Evolutionary conservation across 2,113 vertebrate genomes (phyloP), one percentile per base, ranked within the genome.

Genomic region (Crotalus helleri): DNA sequence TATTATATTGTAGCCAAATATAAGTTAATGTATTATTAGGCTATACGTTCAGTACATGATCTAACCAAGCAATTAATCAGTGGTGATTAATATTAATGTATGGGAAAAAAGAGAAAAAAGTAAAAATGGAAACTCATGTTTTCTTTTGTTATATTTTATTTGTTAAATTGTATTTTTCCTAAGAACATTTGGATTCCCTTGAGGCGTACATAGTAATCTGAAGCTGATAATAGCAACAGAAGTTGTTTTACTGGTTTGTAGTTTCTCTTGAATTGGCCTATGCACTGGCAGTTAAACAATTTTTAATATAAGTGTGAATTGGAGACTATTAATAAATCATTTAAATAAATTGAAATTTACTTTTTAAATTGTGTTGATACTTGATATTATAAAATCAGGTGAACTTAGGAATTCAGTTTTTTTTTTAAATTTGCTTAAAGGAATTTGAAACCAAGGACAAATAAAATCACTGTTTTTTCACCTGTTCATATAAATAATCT

Each of bases 51-150:
- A 96, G 93, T 94, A 93, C 94, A 89, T 95, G 94, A 95, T 95
- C 57, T 97, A 96, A 97, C 98, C 98, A 98, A 98, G 74, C 94
- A 94, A 97, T 96, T 93, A 93, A 96, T 95, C 96, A 85, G 95
- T 74, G 1, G 89, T 91, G 58, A 93, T 88, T 92, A 94, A 94
- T 91, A 93, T 92, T 90, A 86, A 92, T 61, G 74, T 92, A 29
- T 49, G 85, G 74, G 69, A 54, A 91, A 0, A 4, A 90, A 29
- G 4, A 90, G 89, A 94, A 92, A 53, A 93, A 91, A 86, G 69
- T 94, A 92, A 90, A 94, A 92, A 19, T 89, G 92, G 69, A 94
- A 95, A 94, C 26, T 90, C 33, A 17, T 57, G 90, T 29, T 86
- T 88, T 92, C 51, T 89, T 74, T 88, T 57, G 57, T 94, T 92